Conservation (phyloP, 2,797 vertebrate genomes). For the Babyrousa celebensis region DNA sequence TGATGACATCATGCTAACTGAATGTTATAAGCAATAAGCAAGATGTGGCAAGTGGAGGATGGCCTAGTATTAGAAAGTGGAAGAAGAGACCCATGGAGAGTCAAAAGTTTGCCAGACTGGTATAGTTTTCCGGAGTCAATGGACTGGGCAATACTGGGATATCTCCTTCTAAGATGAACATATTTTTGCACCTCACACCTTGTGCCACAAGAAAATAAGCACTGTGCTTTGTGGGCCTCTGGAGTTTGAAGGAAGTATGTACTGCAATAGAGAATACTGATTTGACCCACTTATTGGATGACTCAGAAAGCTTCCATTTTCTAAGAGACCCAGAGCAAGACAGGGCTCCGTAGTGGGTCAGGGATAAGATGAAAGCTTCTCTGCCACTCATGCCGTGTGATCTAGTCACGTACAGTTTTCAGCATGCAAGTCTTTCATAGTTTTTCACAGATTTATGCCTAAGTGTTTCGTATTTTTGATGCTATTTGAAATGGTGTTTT, state of each 20-base stretch:
- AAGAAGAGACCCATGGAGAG: background rate
- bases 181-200: background rate
- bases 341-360: background rate
- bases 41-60: background rate
- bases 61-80: background rate
- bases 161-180: background rate
- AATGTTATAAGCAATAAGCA: background rate
- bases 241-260: background rate
- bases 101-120: background rate
- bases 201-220: background rate
- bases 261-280: background rate
- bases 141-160: background rate
- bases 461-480: background rate
- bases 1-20: background rate
- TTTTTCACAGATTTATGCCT: slow-evolving; percentile 25
- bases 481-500: slow-evolving; percentile 24
- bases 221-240: background rate
- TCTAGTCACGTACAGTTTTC: slow-evolving; percentile 22
- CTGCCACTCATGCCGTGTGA: background rate
- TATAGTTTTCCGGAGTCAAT: background rate
- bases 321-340: background rate
- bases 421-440: background rate
- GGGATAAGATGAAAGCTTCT: background rate
- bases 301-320: slow-evolving; percentile 8
- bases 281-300: slow-evolving; percentile 20